Evolutionary conservation across 2,113 vertebrate genomes (phyloP), one percentile per base, ranked within the genome.

Genomic region (Silurus meridionalis): DNA sequence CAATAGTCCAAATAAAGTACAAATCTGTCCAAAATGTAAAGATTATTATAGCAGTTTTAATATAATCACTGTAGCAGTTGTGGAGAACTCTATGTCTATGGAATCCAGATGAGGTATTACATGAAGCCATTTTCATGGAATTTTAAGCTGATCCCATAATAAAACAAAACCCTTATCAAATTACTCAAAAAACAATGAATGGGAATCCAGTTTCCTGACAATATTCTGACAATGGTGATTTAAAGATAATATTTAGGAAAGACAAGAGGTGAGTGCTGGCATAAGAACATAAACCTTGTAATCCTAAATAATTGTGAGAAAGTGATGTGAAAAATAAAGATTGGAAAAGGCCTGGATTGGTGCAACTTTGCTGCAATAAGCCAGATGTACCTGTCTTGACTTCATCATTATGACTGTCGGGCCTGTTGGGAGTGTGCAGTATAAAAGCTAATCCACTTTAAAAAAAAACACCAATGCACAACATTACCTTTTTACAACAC

Each of bases 261-360:
- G 23, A 74, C 46, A 74, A 74, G 13, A 9, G 55, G 55, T 57
- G 55, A 75, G 37, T 8, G 17, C 83, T 63, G 17, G 15, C 75
- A 67, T 66, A 88, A 82, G 64, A 28, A 81, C 83, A 83, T 25
- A 61, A 83, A 86, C 58, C 48, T 61, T 50, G 74, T 28, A 37
- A 52, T 37, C 52, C 28, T 80, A 58, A 69, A 81, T 61, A 75
- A 84, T 58, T 74, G 46, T 60, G 79, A 86, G 72, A 66, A 60
- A 66, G 17, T 88, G 48, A 28, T 50, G 52, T 63, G 46, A 57
- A 55, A 88, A 88, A 86, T 86, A 50, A 63, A 58, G 74, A 83
- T 55, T 71, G 77, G 61, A 80, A 72, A 77, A 58, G 72, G 71
- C 63, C 83, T 50, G 55, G 61, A 85, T 72, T 72, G n/a, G 53